Evolutionary conservation across 2,888 invertebrate species (phyloP), one percentile per base, ranked within the genome.

Genomic region (Zhuqinia jingwanae): DNA sequence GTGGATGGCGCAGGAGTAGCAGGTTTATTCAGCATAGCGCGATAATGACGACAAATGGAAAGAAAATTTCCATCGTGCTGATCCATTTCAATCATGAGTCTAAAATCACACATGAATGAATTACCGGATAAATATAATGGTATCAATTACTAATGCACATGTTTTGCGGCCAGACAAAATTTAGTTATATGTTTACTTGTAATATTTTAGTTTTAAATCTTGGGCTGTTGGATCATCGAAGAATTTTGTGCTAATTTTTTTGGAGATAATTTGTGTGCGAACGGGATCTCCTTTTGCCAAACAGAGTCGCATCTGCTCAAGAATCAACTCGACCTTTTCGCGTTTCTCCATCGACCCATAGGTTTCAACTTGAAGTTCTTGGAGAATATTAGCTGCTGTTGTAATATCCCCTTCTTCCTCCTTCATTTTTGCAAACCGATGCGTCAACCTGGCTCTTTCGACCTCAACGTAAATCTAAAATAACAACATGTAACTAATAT

Each of bases 381-480:
- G 97, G 92, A 99, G 96, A 79, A 98, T 97, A 89, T 96, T 95
- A 0, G 98, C 98, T 17, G 99, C 99, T 91, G 97, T 98, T 6
- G 95, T 94, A 0, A 97, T 94, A 56, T 95, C 94, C 17, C 95
- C 96, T 92, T 96, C 96, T 1, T 95, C 95, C 89, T 96, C 95
- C 45, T 95, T 94, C 78, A 95, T 92, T 90, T 96, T 95, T 90
- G 95, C 95, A 88, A 98, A 93, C 90, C 96, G 96, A 91, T 98
- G 96, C 0, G 99, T 99, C 6, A 99, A 93, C 80, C 99, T 94
- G 3, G 99, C 99, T 91, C 99, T 94, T 93, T 99, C 99, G 10
- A 99, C 98, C 94, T 99, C 99, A n/a, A 99, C 99, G 92, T 99
- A 99, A 90, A 99, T 99, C 95, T 95, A 91, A n/a, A n/a, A n/a